These are phyloP conservation scores for Tricholaema leucomelas DNA, from an alignment of 2,113 vertebrate genomes.

Conservation along the genomic window DNA sequence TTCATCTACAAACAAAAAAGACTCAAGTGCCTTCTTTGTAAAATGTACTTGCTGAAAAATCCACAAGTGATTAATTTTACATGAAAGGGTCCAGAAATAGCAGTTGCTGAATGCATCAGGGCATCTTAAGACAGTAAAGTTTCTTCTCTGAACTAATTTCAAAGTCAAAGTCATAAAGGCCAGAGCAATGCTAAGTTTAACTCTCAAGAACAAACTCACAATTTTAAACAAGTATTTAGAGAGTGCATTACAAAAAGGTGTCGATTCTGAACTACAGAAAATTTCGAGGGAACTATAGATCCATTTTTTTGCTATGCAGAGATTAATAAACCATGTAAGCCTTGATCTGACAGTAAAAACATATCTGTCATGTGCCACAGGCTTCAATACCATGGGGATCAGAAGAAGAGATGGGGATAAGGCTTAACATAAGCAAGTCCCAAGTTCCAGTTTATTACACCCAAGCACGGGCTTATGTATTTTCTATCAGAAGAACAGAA, in stretches of 20 bases:
- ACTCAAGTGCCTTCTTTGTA: background rate
- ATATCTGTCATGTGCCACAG: background rate
- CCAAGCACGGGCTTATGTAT: too few relatives aligned
- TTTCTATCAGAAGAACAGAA: too few relatives aligned
- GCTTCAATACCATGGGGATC: too few relatives aligned
- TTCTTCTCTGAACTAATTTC: background rate
- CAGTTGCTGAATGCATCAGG: background rate
- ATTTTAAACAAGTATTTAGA: background rate
- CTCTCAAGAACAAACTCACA: background rate
- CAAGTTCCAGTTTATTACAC: too few relatives aligned
- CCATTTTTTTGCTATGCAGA: background rate
- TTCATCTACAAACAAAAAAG: background rate
- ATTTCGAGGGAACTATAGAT: background rate
- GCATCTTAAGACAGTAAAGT: background rate
- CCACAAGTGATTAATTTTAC: background rate
- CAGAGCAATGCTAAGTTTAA: background rate
- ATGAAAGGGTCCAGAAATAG: background rate
- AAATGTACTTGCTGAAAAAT: background rate
- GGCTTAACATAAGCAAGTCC: too few relatives aligned
- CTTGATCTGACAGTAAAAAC: background rate
- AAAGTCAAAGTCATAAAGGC: background rate
- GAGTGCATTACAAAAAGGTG: background rate
- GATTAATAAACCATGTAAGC: background rate
- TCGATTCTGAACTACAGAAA: background rate
- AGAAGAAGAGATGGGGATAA: too few relatives aligned